Base-by-base conservation (phyloP, 2,888 invertebrate species). In the Odontomyia ornata region DNA sequence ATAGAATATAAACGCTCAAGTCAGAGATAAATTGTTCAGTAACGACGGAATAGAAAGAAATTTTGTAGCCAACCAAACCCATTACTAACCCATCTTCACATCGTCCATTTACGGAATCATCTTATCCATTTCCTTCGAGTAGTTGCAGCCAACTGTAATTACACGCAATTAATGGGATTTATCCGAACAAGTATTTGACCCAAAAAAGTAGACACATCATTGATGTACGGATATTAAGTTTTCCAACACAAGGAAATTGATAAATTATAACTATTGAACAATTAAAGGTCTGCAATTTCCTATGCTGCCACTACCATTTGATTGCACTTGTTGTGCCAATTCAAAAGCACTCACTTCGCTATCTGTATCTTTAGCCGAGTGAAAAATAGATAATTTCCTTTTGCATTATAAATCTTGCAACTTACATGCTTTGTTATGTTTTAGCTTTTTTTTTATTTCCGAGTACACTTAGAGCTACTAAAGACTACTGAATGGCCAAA, bases 131-230 rank as follows among this genome's bases (percentile, higher is more conserved):
- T 36, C 36, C 36, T 9, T 60, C 25, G 21, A 23, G 57, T 23
- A 23, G 13, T 25, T 3, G 57, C 57, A 13, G 7, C 28, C 23
- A 64, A 23, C n/a, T 21, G 64, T 25, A 64, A 64, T 64, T 64
- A 64, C 64, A 64, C 23, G 23, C 64, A 64, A 64, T 64, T 64
- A 64, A 64, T 64, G 13, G 28, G 28, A 28, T 28, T 30, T 64
- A 64, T 30, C 30, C 11, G 11, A 9, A 64, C 64, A 28, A 27
- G 30, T 28, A 64, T 23, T 64, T 18, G 28, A 30, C 64, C 27
- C 64, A 64, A 23, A 64, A 64, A 64, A 25, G 25, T 23, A 11
- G 57, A 27, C 28, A 64, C 27, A 64, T 30, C 64, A 64, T 64
- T 64, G n/a, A 30, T 64, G 15, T 27, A 11, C 25, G 13, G 3